Conservation (phyloP, 2,113 vertebrate species). For the Actenoides hombroni region DNA sequence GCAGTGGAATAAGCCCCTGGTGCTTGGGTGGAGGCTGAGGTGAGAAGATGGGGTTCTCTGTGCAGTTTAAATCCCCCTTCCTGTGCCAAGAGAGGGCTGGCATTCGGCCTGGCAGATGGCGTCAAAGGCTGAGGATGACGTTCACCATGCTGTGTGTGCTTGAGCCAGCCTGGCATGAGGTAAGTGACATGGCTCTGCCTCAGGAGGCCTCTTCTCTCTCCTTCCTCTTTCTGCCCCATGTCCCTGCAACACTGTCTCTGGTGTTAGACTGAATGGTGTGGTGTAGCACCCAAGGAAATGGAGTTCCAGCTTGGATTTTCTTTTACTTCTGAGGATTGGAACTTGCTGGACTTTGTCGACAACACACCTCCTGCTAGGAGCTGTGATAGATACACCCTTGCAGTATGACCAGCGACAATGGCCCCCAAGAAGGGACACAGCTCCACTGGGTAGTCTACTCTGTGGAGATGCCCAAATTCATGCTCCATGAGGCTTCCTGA, state of each 20-base stretch:
- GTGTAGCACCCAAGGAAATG: background rate
- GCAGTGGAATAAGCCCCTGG: accelerated
- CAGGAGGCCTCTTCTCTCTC: accelerated
- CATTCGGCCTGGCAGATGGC: accelerated
- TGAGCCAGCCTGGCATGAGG: background rate
- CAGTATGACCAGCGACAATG: accelerated
- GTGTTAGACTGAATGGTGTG: background rate
- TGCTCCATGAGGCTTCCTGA: background rate
- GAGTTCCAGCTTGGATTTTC: background rate
- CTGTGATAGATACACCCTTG: background rate
- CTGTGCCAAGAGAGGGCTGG: accelerated
- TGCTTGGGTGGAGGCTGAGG: background rate
- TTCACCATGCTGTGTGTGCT: accelerated
- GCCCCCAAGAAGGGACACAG: background rate
- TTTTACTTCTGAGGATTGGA: background rate
- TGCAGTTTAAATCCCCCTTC: accelerated
- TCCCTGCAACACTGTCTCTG: background rate
- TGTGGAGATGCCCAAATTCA: background rate
- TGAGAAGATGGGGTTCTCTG: background rate
- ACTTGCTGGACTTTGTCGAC: background rate
- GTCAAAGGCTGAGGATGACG: accelerated
- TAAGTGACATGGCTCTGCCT: background rate
- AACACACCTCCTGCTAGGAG: accelerated
- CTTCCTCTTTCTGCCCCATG: accelerated
- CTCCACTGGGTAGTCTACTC: accelerated